Percentiles rank a stretch among this genome's conserved stretches.
Conservation (phyloP, 1,140 invertebrate genomes). For the Bombyx mori region DNA sequence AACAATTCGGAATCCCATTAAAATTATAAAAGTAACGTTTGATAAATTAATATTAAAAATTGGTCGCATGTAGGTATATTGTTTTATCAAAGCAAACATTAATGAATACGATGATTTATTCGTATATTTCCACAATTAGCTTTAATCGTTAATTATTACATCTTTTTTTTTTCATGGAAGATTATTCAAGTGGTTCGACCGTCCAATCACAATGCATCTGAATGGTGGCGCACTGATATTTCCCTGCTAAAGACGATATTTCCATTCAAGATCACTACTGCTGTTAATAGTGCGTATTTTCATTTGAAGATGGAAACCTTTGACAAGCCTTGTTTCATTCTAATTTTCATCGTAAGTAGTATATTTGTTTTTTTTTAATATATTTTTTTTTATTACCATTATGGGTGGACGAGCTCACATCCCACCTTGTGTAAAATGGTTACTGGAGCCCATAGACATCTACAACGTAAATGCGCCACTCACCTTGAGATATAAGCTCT, state of each 20-base stretch:
- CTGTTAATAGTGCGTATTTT: conserved; percentile 19
- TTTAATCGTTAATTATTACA: too few species aligned
- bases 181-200: conserved; percentile 47
- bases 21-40: too few species aligned
- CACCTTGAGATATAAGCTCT: too few species aligned
- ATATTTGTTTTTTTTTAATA: not conserved
- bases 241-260: conserved; percentile 43
- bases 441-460: not conserved
- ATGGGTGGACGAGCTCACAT: too few species aligned
- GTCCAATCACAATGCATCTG: conserved; percentile 29
- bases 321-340: conserved; percentile 36
- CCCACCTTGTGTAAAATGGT: not conserved
- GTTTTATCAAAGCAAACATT: too few species aligned
- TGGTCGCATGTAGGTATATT: too few species aligned
- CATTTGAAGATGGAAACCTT: conserved; percentile 16
- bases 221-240: conserved; percentile 48
- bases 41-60: too few species aligned
- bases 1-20: too few species aligned
- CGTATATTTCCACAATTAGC: too few species aligned
- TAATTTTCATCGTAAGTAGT: conserved; percentile 39
- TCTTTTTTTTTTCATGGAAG: conserved; percentile 12
- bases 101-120: too few species aligned
- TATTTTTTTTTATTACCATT: not conserved
- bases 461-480: too few species aligned
- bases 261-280: conserved; percentile 37